Evolutionary conservation across 2,888 invertebrate genomes (phyloP), one percentile per base, ranked within the genome.

Genomic region (Diaphora mendica): DNA sequence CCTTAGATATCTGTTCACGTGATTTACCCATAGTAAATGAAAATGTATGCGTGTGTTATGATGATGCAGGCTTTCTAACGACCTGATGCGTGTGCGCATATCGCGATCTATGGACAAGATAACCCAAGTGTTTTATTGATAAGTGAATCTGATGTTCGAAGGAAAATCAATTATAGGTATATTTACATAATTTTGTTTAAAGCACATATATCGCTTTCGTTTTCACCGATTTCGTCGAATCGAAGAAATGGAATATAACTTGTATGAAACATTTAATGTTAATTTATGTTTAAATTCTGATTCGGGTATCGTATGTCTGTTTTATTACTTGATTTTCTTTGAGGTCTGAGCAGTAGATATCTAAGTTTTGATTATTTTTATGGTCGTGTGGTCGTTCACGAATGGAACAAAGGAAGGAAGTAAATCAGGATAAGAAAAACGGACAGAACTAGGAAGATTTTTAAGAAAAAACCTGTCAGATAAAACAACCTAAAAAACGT

Each of bases 61-160:
- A 80, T 79, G 74, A 70, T 64, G 70, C 59, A 76, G 76, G 83
- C 87, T 87, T 87, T 87, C 87, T 87, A 86, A 86, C 81, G 80
- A 84, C 67, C 33, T 71, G 42, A 64, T 71, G 74, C 68, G 64
- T 62, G 35, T 4, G 48, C 30, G 20, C 51, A 68, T 26, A 20
- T 67, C 26, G 55, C 39, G 26, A 55, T 69, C 26, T 39, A 26
- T 15, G 35, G 7, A 26, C 20, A 30, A 48, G 64, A 68, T 72
- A 72, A 30, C 20, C 26, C 30, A 26, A 48, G 26, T 51, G 7
- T 65, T 71, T 51, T 64, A 70, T 48, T 64, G 64, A 26, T 51
- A 70, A 70, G 48, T 48, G 30, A 35, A 44, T 26, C 7, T 70
- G 20, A 44, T 44, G 30, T 33, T 9, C 2, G 1, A 59, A 42